Conservation (phyloP, 2,113 vertebrate genomes). For the Eublepharis macularius region DNA sequence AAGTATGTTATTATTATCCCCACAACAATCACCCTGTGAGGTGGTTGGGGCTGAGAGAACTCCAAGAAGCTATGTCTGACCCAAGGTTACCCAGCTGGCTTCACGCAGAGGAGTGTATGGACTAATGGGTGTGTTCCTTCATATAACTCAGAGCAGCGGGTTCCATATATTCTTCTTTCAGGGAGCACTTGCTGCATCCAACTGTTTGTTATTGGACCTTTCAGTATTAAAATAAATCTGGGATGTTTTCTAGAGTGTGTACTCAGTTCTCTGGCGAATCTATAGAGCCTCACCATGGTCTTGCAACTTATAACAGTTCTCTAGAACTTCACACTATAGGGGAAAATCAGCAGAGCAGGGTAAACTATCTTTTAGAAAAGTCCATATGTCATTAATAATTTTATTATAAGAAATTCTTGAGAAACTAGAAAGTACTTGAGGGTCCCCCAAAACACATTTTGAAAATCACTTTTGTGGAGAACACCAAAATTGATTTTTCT, state of each 20-base stretch:
- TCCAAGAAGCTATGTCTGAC: too few relatives aligned
- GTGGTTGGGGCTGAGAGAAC: too few relatives aligned
- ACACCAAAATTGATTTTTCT: rapidly evolving
- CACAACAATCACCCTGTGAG: too few relatives aligned
- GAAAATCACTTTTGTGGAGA: too few relatives aligned
- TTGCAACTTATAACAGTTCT: neutral
- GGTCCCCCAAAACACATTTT: neutral
- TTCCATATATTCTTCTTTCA: neutral
- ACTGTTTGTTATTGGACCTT: neutral
- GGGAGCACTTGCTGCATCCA: neutral
- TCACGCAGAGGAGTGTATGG: too few relatives aligned
- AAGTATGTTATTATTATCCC: too few relatives aligned
- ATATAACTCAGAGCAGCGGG: neutral
- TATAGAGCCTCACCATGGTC: neutral
- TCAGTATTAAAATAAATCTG: too few relatives aligned
- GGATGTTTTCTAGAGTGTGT: neutral
- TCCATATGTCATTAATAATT: neutral
- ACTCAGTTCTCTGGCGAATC: neutral
- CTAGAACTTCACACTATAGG: neutral
- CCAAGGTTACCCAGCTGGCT: too few relatives aligned
- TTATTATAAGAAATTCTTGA: neutral
- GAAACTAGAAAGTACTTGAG: neutral
- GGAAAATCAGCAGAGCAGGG: neutral
- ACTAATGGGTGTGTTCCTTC: neutral
- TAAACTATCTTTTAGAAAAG: neutral